Conservation (phyloP, 2,797 vertebrate species). For the Tragelaphus oryx region DNA sequence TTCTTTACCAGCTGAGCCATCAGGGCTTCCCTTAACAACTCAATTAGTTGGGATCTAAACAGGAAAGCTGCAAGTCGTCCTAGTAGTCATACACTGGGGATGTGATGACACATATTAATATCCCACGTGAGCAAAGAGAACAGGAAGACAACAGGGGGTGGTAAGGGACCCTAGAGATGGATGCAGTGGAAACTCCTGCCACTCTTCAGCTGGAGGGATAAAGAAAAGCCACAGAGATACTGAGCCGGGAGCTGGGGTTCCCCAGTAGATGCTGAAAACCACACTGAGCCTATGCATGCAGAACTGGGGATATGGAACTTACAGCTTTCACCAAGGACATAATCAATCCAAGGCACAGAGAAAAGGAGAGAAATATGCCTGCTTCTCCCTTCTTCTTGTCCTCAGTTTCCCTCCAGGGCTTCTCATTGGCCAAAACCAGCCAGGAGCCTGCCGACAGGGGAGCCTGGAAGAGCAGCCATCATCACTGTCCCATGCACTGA, state of each 20-base stretch:
- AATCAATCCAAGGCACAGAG: background rate
- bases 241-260: background rate
- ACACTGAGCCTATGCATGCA: background rate
- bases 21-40: background rate
- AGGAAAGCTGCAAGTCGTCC: background rate
- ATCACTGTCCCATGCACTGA: background rate
- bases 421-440: background rate
- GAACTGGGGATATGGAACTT: background rate
- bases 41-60: background rate
- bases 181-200: background rate
- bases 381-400: background rate
- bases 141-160: background rate
- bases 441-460: background rate
- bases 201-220: background rate
- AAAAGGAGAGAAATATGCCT: background rate
- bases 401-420: background rate
- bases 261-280: background rate
- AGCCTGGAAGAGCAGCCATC: background rate
- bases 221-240: background rate
- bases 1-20: background rate
- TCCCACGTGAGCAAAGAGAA: background rate
- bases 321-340: background rate
- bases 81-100: background rate
- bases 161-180: background rate
- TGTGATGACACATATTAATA: background rate